Base-by-base conservation (phyloP, 2,113 vertebrate species). In the Erpornis zantholeuca region DNA sequence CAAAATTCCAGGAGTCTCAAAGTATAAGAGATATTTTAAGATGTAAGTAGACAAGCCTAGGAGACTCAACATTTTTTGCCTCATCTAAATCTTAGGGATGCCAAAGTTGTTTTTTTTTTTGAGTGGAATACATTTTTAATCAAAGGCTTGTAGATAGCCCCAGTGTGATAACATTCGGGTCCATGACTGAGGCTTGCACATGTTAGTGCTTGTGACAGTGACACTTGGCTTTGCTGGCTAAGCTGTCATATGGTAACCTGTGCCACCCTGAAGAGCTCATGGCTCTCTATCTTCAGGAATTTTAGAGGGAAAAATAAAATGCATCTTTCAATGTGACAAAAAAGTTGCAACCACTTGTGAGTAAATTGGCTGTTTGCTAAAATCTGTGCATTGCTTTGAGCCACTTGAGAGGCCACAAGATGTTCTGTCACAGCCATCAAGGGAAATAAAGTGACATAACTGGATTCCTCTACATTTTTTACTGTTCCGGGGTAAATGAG, bases 101-200 rank as follows among this genome's bases (percentile, higher is more conserved):
- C 3, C 20, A 45, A 60, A 59, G 23, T 0, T 1, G 33, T 47
- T 59, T 83, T 1, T 35, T 47, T 59, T 83, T 56, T 44, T 4
- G 9, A 79, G 22, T 3, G 3, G 16, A 72, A 25, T 35, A 23
- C 1, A 21, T 53, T 47, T 77, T 80, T 8, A 57, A 33, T 45
- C 15, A 5, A 14, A 54, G 8, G 10, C 8, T 5, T 83, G n/a
- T 69, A 83, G 63, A 33, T 10, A 80, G 31, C 10, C 10, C 3
- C 35, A 72, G 28, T 11, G 6, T 65, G 54, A 70, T 29, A 38
- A 45, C 0, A 1, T 78, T 81, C 0, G 0, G 5, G 33, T 40
- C 59, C 29, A 6, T 14, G 28, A 12, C 21, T 8, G 10, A 73
- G 35, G 45, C 42, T 35, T 1, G 1, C 29, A 20, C 10, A 14